Evolutionary conservation across 2,888 invertebrate species (phyloP), one percentile per base, ranked within the genome.

Genomic region (Lamproptera curius): DNA sequence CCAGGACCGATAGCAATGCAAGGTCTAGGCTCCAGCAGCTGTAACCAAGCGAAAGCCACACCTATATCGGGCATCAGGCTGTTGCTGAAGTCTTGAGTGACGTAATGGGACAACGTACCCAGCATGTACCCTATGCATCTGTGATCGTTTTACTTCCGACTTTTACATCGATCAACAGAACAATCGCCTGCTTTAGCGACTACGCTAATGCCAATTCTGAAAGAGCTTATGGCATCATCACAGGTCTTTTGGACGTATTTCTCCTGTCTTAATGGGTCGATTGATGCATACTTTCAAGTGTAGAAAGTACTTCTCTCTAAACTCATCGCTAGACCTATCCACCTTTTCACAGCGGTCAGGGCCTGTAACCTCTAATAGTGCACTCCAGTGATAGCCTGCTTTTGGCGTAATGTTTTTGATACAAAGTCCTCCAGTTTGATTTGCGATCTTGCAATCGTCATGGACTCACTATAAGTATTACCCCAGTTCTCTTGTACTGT

Each of bases 21-120:
- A n/a, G n/a, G n/a, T 51, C 46, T 5, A 46, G 31, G 31, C 50
- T 42, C 1, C 46, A 34, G 13, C 26, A 51, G 20, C 50, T n/a
- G 46, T 16, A 1, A 39, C 38, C 1, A 16, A 14, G 38, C 50
- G 1, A 42, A 35, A 2, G 17, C 28, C 42, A 42, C 42, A 0
- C 50, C 45, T 1, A 42, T 16, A 4, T 10, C 16, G 1, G 3
- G 2, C 42, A 34, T 15, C 20, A 20, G 3, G 5, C 5, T 16
- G 20, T 16, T 5, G 17, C 8, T 14, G 51, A 15, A n/a, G 41
- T 47, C 1, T 23, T 16, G 1, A 42, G 17, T 1, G 37, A 28
- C 8, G 14, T 31, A 4, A 42, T 11, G 10, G 47, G 47, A 16
- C 42, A 47, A 9, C 41, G 11, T 8, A 42, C 47, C 47, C 46